Evolutionary conservation across 2,888 invertebrate species (phyloP).

Genomic region (Standfussiana lucernea): DNA sequence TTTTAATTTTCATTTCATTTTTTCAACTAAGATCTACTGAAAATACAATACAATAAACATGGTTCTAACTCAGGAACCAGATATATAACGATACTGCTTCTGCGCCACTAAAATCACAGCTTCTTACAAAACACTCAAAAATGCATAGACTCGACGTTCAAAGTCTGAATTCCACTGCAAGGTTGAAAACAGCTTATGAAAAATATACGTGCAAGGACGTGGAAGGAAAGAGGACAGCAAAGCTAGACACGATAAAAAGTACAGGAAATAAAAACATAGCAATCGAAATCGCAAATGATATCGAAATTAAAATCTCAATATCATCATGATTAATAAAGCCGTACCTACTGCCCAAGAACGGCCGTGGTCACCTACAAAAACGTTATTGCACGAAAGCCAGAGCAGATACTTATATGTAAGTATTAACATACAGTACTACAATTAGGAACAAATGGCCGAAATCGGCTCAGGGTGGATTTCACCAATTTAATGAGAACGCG

Average conservation of each 20-base stretch:
- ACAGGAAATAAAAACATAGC: conserved; percentile 7
- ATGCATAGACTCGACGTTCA: background rate
- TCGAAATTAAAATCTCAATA: conserved; percentile 34
- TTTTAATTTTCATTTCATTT: no score
- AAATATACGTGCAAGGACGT: background rate
- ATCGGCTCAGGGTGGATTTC: no score
- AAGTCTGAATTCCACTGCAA: background rate
- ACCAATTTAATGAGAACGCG: no score
- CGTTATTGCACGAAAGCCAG: conserved; percentile 26
- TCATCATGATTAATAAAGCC: conserved; percentile 18
- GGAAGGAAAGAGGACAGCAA: no score
- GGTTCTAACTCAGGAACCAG: no score
- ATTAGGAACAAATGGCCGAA: background rate
- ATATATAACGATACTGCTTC: background rate
- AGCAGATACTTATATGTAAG: background rate
- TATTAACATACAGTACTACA: background rate
- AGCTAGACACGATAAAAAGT: background rate
- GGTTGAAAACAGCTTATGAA: background rate
- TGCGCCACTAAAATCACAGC: background rate
- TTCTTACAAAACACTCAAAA: background rate
- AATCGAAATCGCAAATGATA: background rate
- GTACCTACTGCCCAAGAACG: background rate
- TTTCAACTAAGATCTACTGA: background rate
- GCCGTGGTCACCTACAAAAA: conserved; percentile 24
- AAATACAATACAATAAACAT: no score